These are phyloP conservation scores for Leucopternis melanops DNA, from an alignment of 2,113 vertebrate genomes.

Conservation along the genomic window DNA sequence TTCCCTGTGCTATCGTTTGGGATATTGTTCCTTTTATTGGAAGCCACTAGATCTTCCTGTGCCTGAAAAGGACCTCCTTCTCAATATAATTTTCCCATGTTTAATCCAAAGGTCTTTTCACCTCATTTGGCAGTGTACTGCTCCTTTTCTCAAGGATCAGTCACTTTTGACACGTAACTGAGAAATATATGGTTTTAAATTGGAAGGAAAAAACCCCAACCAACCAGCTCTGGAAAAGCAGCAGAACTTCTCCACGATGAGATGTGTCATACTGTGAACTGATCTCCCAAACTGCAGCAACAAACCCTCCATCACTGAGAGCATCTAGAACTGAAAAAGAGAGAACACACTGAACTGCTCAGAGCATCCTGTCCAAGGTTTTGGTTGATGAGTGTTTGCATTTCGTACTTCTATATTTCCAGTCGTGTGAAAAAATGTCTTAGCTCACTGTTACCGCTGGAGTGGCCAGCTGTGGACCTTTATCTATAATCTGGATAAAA, in stretches of 20 bases:
- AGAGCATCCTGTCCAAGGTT: neutral
- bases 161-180: neutral
- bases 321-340: neutral
- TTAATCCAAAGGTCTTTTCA: neutral
- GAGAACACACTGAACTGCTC: neutral
- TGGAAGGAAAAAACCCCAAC: neutral
- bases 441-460: neutral
- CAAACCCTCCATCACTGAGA: neutral
- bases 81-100: neutral
- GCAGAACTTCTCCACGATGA: neutral
- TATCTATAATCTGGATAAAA: neutral
- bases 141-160: neutral
- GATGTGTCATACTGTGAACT: neutral
- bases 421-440: neutral
- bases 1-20: neutral
- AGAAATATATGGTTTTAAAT: neutral
- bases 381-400: neutral
- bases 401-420: neutral
- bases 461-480: neutral
- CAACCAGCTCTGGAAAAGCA: neutral
- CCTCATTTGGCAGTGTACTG: neutral
- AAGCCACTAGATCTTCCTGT: neutral
- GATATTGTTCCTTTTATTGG: neutral
- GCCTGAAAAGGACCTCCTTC: neutral
- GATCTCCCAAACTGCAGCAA: neutral